Percentiles rank a stretch among this genome's conserved stretches.
phyloP scores from a whole-genome alignment of 2,888 invertebrate genomes.

The Cenopis cana region DNA sequence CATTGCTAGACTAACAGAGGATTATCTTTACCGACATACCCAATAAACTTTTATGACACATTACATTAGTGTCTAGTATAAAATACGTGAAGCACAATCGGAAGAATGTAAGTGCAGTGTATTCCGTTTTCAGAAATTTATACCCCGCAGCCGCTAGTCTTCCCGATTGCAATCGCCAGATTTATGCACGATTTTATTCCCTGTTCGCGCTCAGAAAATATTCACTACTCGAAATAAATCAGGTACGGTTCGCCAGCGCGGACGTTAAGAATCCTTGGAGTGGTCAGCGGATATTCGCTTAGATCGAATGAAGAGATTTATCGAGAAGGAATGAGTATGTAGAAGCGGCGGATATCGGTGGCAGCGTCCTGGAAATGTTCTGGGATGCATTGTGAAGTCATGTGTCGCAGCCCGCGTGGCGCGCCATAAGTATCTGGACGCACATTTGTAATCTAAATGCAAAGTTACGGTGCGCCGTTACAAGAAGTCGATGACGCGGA shows the following conservation, averaged over 20 bases:
- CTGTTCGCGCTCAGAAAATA: constrained; percentile 57
- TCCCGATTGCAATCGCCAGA: constrained; percentile 62
- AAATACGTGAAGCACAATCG: constrained; percentile 69
- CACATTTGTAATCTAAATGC: constrained; percentile 64
- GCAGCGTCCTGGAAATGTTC: constrained; percentile 61
- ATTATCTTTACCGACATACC: constrained; percentile 68
- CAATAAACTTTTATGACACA: constrained; percentile 76
- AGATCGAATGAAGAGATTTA: constrained; percentile 63
- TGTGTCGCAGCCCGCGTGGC: constrained; percentile 66
- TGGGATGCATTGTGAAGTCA: constrained; percentile 56
- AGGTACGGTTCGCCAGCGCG: constrained; percentile 40
- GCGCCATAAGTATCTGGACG: constrained; percentile 57
- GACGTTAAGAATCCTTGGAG: constrained; percentile 54
- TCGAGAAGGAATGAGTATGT: constrained; percentile 59
- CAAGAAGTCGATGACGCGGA: constrained; percentile 71
- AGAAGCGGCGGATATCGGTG: constrained; percentile 48
- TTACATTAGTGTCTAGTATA: constrained; percentile 75
- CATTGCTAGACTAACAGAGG: constrained; percentile 59
- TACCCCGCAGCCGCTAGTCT: constrained; percentile 58
- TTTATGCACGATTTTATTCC: constrained; percentile 62
- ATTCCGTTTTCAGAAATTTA: constrained; percentile 60
- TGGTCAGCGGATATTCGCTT: constrained; percentile 63
- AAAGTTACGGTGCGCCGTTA: constrained; percentile 56
- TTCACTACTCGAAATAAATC: constrained; percentile 50
- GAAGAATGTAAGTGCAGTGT: constrained; percentile 62